A percentile compares a stretch with the other conserved stretches of the same genome.
These are phyloP conservation scores for Homarus gammarus DNA, from an alignment of 2,888 invertebrate genomes.

Conservation along the genomic window DNA sequence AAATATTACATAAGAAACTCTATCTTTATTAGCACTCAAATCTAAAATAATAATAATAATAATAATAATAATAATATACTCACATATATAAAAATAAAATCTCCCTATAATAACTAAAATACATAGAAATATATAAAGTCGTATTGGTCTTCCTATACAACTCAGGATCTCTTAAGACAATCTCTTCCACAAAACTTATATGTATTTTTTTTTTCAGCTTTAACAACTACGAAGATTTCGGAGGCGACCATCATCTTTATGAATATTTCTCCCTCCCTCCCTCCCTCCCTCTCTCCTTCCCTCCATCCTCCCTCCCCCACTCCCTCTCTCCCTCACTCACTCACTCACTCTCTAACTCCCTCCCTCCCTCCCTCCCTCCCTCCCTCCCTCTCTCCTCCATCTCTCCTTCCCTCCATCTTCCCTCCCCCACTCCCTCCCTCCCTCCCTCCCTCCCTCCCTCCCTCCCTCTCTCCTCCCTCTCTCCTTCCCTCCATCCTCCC, in stretches of 20 bases:
- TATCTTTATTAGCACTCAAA: too few relatives aligned
- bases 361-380: conserved; percentile 3
- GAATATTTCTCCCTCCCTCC: background rate
- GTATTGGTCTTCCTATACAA: background rate
- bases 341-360: background rate
- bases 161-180: background rate
- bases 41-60: too few relatives aligned
- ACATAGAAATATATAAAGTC: conserved; percentile 4
- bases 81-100: background rate
- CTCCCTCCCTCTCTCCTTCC: conserved; percentile 17
- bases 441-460: background rate
- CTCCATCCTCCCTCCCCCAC: conserved; percentile 8
- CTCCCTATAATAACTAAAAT: background rate
- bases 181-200: background rate
- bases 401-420: background rate
- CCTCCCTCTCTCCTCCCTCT: background rate
- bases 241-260: too few relatives aligned
- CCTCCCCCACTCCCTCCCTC: background rate
- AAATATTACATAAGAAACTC: too few relatives aligned
- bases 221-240: background rate
- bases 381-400: background rate
- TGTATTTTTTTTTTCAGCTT: too few relatives aligned
- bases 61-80: background rate
- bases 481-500: background rate
- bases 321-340: conserved; percentile 13